These are phyloP conservation scores for Lophura nycthemera DNA, from an alignment of 2,113 vertebrate species.

Conservation along the genomic window DNA sequence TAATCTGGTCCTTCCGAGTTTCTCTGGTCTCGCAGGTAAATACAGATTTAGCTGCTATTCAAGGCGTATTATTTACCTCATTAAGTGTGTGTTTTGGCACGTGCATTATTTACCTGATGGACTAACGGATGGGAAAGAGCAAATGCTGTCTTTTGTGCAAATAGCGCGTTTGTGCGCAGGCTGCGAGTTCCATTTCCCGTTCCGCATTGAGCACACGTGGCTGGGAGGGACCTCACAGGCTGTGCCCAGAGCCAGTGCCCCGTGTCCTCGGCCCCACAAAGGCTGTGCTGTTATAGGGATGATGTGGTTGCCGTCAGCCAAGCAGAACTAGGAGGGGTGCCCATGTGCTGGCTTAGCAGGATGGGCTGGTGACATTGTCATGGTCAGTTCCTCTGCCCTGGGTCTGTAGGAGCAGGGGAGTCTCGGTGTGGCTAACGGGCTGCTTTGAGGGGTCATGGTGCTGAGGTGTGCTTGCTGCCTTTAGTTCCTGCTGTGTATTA, in stretches of 20 bases:
- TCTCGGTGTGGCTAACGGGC: not conserved
- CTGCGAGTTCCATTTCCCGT: rapidly evolving
- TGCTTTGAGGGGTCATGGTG: not conserved
- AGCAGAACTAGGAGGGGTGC: not conserved
- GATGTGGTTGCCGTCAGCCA: not conserved
- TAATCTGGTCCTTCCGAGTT: slow-evolving; percentile 81
- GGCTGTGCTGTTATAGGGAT: not conserved
- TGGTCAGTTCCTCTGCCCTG: not conserved
- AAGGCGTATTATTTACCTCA: slow-evolving; percentile 83
- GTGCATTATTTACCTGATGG: slow-evolving; percentile 81
- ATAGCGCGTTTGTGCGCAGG: slow-evolving; percentile 49
- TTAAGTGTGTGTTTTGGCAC: slow-evolving; percentile 85
- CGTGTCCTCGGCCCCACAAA: not conserved
- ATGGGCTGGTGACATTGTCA: not conserved
- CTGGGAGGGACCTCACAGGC: not conserved
- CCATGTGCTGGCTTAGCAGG: not conserved
- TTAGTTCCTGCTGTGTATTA: not conserved
- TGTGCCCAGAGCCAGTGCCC: not conserved
- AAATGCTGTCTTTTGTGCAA: slow-evolving; percentile 78
- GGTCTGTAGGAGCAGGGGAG: not conserved
- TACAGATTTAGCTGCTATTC: slow-evolving; percentile 79
- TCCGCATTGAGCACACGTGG: rapidly evolving
- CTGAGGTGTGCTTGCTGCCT: not conserved
- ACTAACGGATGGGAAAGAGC: slow-evolving; percentile 77
- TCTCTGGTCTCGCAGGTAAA: slow-evolving; percentile 83